These are phyloP conservation scores for Chlorops oryzae DNA, from an alignment of 1,140 invertebrate genomes.

Conservation along the genomic window DNA sequence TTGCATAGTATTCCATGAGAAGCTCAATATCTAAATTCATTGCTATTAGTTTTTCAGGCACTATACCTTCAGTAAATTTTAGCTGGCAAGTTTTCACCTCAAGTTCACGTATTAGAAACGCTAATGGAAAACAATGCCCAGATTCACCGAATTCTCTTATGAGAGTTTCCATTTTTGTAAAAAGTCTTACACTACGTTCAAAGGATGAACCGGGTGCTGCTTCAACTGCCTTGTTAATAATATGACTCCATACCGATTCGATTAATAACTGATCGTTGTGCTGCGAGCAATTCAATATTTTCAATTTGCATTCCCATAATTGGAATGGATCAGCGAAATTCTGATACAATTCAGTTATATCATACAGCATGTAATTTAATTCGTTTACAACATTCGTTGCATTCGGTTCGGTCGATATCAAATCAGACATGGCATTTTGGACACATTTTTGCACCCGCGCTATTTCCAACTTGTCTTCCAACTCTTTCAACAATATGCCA, in stretches of 20 bases:
- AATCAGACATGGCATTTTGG: conserved; percentile 24
- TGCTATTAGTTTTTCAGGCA: conserved; percentile 62
- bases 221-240: conserved; percentile 57
- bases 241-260: conserved; percentile 74
- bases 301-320: conserved; percentile 78
- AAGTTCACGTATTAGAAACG: conserved; percentile 66
- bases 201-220: conserved; percentile 50
- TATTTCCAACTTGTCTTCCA: conserved; percentile 74
- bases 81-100: conserved; percentile 68
- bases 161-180: conserved; percentile 68
- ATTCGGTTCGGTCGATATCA: conserved; percentile 18
- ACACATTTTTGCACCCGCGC: conserved; percentile 42
- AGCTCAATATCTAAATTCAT: conserved; percentile 65
- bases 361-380: conserved; percentile 37
- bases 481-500: conserved; percentile 81
- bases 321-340: conserved; percentile 75
- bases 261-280: conserved; percentile 71
- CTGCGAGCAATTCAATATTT: conserved; percentile 77
- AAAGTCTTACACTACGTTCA: conserved; percentile 61
- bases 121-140: conserved; percentile 71
- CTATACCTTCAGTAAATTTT: conserved; percentile 59
- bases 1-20: conserved; percentile 67
- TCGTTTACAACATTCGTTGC: conserved; percentile 29
- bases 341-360: conserved; percentile 66
- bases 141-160: conserved; percentile 66